These are phyloP conservation scores for Tamandua tetradactyla DNA, from an alignment of 2,797 vertebrate species.

Conservation along the genomic window DNA sequence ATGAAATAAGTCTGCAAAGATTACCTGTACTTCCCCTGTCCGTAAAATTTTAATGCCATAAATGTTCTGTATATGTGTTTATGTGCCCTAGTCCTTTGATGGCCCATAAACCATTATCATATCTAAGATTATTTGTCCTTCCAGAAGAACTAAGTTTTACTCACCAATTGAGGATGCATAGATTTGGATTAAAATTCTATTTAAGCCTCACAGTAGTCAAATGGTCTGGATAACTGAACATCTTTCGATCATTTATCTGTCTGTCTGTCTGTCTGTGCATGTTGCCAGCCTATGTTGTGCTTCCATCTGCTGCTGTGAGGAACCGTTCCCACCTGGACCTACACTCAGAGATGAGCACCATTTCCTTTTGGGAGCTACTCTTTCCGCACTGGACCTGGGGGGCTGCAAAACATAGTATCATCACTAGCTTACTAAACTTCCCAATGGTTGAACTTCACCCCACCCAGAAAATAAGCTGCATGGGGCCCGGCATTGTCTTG, in stretches of 20 bases:
- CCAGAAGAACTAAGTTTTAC: not conserved
- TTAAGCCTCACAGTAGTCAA: not conserved
- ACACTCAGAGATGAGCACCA: too few relatives aligned
- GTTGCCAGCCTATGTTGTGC: not conserved
- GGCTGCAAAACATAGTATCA: accelerated
- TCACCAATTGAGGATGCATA: not conserved
- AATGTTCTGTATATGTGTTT: not conserved
- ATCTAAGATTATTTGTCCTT: too few relatives aligned
- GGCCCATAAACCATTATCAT: too few relatives aligned
- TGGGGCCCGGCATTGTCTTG: not conserved
- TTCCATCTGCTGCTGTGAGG: not conserved
- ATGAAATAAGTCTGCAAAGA: not conserved
- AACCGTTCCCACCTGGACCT: not conserved
- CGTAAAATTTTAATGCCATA: not conserved
- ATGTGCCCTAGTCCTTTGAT: not conserved
- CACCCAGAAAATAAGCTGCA: not conserved
- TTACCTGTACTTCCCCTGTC: not conserved
- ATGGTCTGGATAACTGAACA: not conserved
- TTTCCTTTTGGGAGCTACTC: not conserved
- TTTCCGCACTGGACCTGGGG: not conserved
- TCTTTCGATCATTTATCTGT: not conserved
- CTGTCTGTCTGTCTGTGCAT: not conserved
- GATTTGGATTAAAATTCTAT: not conserved
- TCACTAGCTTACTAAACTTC: not conserved
- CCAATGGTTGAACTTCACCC: not conserved